Conservation (phyloP, 2,113 vertebrate genomes). For the Theristicus caerulescens region DNA sequence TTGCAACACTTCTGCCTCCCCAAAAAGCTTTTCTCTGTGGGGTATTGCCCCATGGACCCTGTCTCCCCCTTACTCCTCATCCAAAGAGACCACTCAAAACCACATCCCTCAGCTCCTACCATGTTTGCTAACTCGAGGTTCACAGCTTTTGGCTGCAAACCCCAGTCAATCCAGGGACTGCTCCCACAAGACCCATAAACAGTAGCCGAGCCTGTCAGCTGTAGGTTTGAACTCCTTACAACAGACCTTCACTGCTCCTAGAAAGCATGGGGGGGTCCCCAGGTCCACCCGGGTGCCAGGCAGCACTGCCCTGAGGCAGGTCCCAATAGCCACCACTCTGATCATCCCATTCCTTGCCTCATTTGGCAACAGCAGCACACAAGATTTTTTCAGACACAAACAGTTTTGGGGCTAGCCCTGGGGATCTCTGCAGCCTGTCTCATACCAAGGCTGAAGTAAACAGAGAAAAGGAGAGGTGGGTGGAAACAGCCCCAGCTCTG, state of each 20-base stretch:
- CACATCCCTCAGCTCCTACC: not conserved
- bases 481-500: not conserved
- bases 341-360: not conserved
- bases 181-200: not conserved
- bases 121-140: not conserved
- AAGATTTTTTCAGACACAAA: not conserved
- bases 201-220: not conserved
- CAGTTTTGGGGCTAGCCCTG: not conserved
- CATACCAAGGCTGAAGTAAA: not conserved
- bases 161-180: not conserved
- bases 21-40: not conserved
- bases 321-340: not conserved
- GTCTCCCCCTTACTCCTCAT: not conserved
- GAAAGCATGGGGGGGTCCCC: not conserved
- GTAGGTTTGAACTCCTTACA: not conserved
- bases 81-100: not conserved
- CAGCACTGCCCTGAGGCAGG: not conserved
- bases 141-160: not conserved
- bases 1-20: not conserved
- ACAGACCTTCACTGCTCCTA: not conserved
- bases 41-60: not conserved
- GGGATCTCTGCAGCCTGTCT: not conserved
- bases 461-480: not conserved
- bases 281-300: not conserved
- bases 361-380: not conserved